Base-by-base conservation (phyloP, 2,888 invertebrate species). In the Erebia aethiops region DNA sequence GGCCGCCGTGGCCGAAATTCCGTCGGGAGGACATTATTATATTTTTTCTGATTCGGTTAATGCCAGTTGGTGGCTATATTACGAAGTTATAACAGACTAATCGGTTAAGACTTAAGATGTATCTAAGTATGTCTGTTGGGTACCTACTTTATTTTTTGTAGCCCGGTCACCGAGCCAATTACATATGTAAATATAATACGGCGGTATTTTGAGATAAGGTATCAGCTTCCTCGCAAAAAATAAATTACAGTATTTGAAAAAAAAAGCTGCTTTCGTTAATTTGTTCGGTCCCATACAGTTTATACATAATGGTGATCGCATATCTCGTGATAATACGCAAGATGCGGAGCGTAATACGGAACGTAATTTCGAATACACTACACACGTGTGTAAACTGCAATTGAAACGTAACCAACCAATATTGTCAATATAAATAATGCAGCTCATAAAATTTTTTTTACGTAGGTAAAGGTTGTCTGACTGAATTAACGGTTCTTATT, bases 201-300 rank as follows among this genome's bases (percentile, higher is more conserved):
- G 35, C 51, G 52, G 52, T 54, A 65, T 51, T 71, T 57, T 70
- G 68, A 67, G 61, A 70, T 72, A 69, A 71, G 74, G 70, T 63
- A 62, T 68, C 21, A 18, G 63, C 69, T 70, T 74, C 72, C 74
- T 66, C 54, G 63, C 66, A 74, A 74, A 72, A 70, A 72, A 57
- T 61, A 5, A 14, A n/a, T 43, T 54, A 54, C 8, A 54, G 41
- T 61, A 18, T 61, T 11, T 11, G 13, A 3, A 63, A 61, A 74
- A n/a, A 74, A 73, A 71, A 69, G 41, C 16, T 2, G 63, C 69
- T 70, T 74, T 65, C 74, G 73, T 69, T 71, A 54, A 13, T 56
- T 14, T 60, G 16, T 43, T 8, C 43, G 21, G 54, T 49, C 35
- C 43, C 21, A 41, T 70, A 62, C 16, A 49, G 64, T 64, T 51